Base-by-base conservation (phyloP, 2,797 vertebrate genomes). In the Phylloscopus collybita region DNA sequence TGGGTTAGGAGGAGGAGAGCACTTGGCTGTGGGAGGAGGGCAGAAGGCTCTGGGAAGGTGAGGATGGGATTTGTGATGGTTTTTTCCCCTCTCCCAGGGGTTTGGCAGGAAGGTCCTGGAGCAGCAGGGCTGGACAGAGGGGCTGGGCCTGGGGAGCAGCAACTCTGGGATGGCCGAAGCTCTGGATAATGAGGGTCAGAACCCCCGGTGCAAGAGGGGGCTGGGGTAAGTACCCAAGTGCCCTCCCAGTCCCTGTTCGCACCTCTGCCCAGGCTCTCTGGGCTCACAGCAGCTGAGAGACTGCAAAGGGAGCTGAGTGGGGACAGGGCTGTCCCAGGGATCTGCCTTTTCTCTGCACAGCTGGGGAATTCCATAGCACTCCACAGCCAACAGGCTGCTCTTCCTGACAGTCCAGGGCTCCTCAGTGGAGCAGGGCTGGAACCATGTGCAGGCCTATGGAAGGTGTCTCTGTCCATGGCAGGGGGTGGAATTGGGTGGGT, bases 51-150 rank as follows among this genome's bases (percentile, higher is more conserved):
- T 80, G 70, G 47, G 36, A 65, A 19, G 49, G 3, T 44, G 70
- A 47, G n/a, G 26, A 21, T 49, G 67, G 36, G 15, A 23, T 91
- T 80, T 89, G 15, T 82, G 59, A 70, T 17, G 2, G 1, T 6
- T 50, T 50, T 62, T 42, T 71, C 36, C 12, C 50, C 9, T 34
- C 6, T 95, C 5, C 16, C 92, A 99, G 99, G 99, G 99, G 32
- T 97, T 99, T 90, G 99, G 99, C 10, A 98, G 99, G 87, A 99
- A 98, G 92, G 96, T 99, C 75, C 98, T 99, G 99, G 99, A 99
- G 97, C 98, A 97, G 85, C 99, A 99, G 69, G 99, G 99, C 74
- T 99, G 99, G 99, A 98, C 91, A 1, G 99, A 99, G 7, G 99
- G 99, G 25, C 98, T 98, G 47, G 99, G 99, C 4, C 97, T 99